phyloP scores from a whole-genome alignment of 2,113 vertebrate genomes.

The Phocoena sinus region DNA sequence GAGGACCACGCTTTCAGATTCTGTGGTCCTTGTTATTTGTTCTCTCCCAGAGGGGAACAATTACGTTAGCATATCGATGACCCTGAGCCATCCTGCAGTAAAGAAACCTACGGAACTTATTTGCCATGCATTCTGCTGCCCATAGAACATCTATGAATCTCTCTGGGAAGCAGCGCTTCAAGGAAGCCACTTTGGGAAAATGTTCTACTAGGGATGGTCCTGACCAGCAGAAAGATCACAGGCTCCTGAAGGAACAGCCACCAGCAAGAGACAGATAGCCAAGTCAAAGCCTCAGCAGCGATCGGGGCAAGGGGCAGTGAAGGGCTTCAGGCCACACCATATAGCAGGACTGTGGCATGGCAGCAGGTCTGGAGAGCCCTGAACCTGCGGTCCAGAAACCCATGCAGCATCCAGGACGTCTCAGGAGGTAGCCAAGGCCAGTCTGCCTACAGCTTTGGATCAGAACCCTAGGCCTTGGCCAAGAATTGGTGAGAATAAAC shows the following conservation, averaged over 20 bases:
- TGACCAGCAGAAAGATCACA: background rate
- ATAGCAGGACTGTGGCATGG: background rate
- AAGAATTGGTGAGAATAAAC: background rate
- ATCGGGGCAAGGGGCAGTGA: background rate
- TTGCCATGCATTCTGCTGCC: background rate
- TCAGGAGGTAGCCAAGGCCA: background rate
- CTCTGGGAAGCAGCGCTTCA: background rate
- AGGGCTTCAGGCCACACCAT: background rate
- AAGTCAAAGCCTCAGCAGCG: background rate
- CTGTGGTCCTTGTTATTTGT: background rate
- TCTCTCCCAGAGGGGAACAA: background rate
- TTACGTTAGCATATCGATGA: background rate
- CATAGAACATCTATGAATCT: background rate
- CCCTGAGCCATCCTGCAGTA: background rate
- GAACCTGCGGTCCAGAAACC: background rate
- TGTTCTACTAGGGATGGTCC: background rate
- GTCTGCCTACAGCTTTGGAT: background rate
- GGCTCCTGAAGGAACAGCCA: background rate
- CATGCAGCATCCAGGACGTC: background rate
- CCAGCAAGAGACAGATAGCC: background rate
- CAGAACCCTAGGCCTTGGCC: background rate
- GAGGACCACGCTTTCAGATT: background rate
- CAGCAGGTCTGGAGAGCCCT: background rate
- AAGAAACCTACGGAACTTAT: background rate
- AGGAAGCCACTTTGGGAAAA: background rate